Base-by-base conservation (phyloP, 2,888 invertebrate species). In the Hesperia comma region DNA sequence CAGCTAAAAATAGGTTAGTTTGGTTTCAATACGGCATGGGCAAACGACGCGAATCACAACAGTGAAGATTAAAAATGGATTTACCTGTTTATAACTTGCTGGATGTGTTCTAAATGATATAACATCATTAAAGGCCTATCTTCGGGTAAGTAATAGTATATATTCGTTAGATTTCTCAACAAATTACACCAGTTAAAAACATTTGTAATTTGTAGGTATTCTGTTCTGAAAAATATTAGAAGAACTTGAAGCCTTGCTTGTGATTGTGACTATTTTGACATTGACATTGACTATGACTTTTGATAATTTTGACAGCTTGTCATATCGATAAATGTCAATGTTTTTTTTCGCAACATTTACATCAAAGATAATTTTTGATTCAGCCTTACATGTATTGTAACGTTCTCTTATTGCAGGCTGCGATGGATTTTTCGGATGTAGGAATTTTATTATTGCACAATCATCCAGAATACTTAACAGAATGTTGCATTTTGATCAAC, bases 401-500 rank as follows among this genome's bases (percentile, higher is more conserved):
- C 14, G 21, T 54, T 3, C 40, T 51, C 61, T 68, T 70, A 26
- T 69, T 68, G 57, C 32, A 69, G 55, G 49, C 32, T 12, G 77
- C 63, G 54, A 92, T 92, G 91, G 85, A 88, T 68, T 69, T 72
- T 10, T 75, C 78, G 68, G 81, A 79, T 60, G 74, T 92, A 53
- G 69, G 84, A 82, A 94, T 97, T 72, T 90, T 96, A 77, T 95
- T 95, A 69, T 93, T 97, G 70, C 97, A 97, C 80, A 93, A 95
- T 76, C 90, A 95, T 79, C 95, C 95, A 53, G 94, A 97, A 82
- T 94, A 95, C 80, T 92, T 95, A 75, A 93, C 93, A 80, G 93
- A 95, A 79, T 96, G 97, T 80, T 96, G 96, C 81, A 93, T 94
- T 74, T 90, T 97, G 67, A 95, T 97, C 72, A 97, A 97, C 84